phyloP scores from a whole-genome alignment of 2,113 vertebrate genomes.

The Salvelinus namaycush region DNA sequence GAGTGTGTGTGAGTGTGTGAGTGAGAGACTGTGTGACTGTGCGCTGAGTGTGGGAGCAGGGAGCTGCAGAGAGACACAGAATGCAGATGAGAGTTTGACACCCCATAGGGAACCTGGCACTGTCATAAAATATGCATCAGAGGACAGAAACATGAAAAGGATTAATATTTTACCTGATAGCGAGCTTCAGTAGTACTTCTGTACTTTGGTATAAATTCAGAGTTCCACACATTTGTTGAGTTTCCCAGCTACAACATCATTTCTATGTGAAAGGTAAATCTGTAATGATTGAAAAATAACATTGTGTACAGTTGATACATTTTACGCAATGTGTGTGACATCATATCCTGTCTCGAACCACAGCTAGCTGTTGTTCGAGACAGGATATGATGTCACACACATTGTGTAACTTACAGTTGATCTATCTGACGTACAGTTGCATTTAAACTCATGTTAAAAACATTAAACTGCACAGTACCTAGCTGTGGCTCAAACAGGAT shows the following conservation, averaged over 20 bases:
- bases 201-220: slow-evolving; percentile 9
- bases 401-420: background rate
- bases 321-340: background rate
- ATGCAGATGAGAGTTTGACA: slow-evolving; percentile 56
- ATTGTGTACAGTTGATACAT: too few relatives aligned
- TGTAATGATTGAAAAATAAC: background rate
- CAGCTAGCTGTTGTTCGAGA: too few relatives aligned
- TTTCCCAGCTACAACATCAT: background rate
- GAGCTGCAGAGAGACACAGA: slow-evolving; percentile 36
- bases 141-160: slow-evolving; percentile 67
- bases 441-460: too few relatives aligned
- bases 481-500: background rate
- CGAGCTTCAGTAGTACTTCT: slow-evolving; percentile 19
- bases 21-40: background rate
- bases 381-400: too few relatives aligned
- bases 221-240: slow-evolving; percentile 15
- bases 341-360: too few relatives aligned
- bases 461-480: background rate
- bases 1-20: background rate
- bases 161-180: slow-evolving; percentile 52
- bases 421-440: too few relatives aligned
- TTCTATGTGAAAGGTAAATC: background rate
- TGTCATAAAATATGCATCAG: slow-evolving; percentile 74
- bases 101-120: slow-evolving; percentile 36
- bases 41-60: background rate